Percentiles rank a stretch among this genome's conserved stretches.
These are phyloP conservation scores for Cyrtodaria siliqua DNA, from an alignment of 2,888 invertebrate species.

Conservation along the genomic window DNA sequence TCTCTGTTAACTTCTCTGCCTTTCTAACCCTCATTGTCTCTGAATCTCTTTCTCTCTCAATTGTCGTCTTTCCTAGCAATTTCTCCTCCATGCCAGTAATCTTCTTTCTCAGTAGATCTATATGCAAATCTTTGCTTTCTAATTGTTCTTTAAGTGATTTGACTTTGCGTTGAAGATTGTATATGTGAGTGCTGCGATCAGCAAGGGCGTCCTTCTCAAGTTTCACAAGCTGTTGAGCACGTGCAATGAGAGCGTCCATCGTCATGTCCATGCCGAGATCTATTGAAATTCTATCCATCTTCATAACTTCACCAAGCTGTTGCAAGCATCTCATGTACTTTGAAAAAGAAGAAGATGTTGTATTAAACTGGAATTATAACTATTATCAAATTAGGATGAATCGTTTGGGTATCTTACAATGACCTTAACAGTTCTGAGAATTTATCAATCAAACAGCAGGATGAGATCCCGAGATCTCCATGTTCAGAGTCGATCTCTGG, in stretches of 20 bases:
- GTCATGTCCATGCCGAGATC: conserved; percentile 94
- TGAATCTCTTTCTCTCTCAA: conserved; percentile 82
- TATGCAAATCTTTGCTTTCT: conserved; percentile 95
- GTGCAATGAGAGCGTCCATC: conserved; percentile 93
- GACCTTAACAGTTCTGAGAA: too few species aligned
- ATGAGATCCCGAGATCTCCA: too few species aligned
- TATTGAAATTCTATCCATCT: conserved; percentile 93
- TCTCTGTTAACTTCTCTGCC: conserved; percentile 93
- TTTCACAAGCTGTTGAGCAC: conserved; percentile 94
- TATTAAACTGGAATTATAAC: too few species aligned
- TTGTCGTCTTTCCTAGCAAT: conserved; percentile 78
- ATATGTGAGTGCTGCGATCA: conserved; percentile 95
- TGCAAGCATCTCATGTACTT: conserved; percentile 91
- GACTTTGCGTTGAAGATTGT: conserved; percentile 94
- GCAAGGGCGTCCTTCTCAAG: conserved; percentile 94
- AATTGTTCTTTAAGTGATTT: conserved; percentile 95
- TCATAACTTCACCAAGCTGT: conserved; percentile 92
- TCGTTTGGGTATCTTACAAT: too few species aligned
- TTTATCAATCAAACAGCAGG: too few species aligned
- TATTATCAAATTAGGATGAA: too few species aligned
- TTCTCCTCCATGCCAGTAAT: conserved; percentile 87
- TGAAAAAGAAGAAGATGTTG: too few species aligned
- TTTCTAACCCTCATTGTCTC: conserved; percentile 87
- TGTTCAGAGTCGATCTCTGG: too few species aligned
- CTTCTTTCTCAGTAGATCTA: conserved; percentile 95